Conservation (phyloP, 2,888 invertebrate species). For the Philereme transversata region DNA sequence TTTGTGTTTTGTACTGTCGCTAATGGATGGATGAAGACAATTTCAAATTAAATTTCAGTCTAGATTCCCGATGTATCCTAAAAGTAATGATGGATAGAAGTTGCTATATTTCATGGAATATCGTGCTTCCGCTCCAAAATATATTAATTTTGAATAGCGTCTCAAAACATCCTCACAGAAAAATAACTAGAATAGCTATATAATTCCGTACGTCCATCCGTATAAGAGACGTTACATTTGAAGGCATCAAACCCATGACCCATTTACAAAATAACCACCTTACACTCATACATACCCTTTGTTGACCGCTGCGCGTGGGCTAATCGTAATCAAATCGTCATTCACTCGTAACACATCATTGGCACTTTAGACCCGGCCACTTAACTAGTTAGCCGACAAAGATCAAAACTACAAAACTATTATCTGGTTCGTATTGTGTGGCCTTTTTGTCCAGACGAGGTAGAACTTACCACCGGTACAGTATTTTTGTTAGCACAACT, state of each 20-base stretch:
- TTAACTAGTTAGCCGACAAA: constrained; percentile 29
- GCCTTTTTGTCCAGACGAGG: constrained; percentile 14
- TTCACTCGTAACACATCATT: constrained; percentile 21
- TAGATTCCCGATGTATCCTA: no score
- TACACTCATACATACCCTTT: neutral
- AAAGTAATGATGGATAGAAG: no score
- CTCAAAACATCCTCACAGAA: no score
- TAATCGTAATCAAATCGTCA: constrained; percentile 23
- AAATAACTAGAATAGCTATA: no score
- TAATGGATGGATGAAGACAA: no score
- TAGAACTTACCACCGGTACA: constrained; percentile 27
- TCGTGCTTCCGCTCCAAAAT: no score
- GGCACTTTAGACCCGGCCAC: constrained; percentile 28
- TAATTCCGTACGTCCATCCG: no score
- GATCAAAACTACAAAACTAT: constrained; percentile 21
- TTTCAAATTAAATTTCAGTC: no score
- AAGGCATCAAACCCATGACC: neutral
- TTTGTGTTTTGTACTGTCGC: no score
- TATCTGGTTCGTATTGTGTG: constrained; percentile 33
- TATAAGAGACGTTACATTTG: no score
- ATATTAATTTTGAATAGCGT: no score
- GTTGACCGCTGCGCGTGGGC: constrained; percentile 16
- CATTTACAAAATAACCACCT: neutral
- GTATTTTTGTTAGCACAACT: constrained; percentile 59
- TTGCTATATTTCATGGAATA: no score